Percentiles rank a stretch among this genome's conserved stretches.
Evolutionary conservation across 1,140 invertebrate species (phyloP).

Genomic region (Drosophila grimshawi): DNA sequence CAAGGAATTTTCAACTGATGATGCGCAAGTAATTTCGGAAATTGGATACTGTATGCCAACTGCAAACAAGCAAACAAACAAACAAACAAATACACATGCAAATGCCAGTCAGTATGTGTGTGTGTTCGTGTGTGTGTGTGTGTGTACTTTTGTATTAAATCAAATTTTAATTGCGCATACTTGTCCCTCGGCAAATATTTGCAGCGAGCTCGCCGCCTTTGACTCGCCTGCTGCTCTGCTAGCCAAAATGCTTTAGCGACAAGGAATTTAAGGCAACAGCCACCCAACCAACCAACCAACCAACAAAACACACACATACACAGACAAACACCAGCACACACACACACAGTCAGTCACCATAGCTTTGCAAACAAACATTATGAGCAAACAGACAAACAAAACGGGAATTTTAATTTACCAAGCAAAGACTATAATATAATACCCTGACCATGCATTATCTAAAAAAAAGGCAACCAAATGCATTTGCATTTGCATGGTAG

Average conservation of each 20-base stretch:
- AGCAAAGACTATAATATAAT: slow-evolving; percentile 7
- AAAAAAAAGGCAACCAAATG: not conserved
- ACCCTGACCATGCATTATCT: slow-evolving; percentile 32
- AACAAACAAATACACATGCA: slow-evolving; percentile 18
- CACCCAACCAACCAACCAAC: slow-evolving; percentile 28
- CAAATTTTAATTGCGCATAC: slow-evolving; percentile 83
- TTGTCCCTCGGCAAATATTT: slow-evolving; percentile 81
- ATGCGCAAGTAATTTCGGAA: slow-evolving; percentile 82
- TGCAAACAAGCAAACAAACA: slow-evolving; percentile 64
- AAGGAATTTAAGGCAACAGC: slow-evolving; percentile 75
- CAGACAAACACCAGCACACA: slow-evolving; percentile 8
- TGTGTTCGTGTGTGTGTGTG: slow-evolving; percentile 28
- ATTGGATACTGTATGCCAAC: slow-evolving; percentile 78
- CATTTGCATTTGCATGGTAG: not conserved
- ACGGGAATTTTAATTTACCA: slow-evolving; percentile 22
- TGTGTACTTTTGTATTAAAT: slow-evolving; percentile 78
- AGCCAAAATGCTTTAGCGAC: slow-evolving; percentile 71
- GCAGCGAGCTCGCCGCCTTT: slow-evolving; percentile 74
- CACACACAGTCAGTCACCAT: slow-evolving; percentile 17
- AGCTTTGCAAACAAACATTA: slow-evolving; percentile 69
- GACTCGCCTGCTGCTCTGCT: slow-evolving; percentile 49
- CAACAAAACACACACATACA: slow-evolving; percentile 14
- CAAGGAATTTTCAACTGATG: slow-evolving; percentile 80
- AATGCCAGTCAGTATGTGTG: slow-evolving; percentile 12
- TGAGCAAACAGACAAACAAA: slow-evolving; percentile 68